Base-by-base conservation (phyloP, 1,140 invertebrate species). In the Bombus impatiens region DNA sequence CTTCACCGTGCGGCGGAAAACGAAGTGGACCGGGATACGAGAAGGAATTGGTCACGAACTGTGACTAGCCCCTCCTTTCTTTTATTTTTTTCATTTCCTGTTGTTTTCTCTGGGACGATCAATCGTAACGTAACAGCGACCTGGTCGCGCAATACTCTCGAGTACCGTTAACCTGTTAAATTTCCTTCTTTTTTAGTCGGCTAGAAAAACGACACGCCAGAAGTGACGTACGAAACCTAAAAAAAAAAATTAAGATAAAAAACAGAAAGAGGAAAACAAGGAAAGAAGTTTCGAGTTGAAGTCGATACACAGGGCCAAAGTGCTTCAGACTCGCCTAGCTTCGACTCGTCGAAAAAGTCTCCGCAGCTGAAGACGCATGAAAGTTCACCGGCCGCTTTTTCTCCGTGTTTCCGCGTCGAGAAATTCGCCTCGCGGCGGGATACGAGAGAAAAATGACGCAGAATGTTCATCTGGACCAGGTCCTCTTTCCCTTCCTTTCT, bases 341-440 rank as follows among this genome's bases (percentile, higher is more conserved):
- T 62, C 59, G 59, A 71, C n/a, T 37, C 57, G 12, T 82, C 62
- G 70, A 47, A 87, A 86, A 89, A 86, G 77, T 78, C 57, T 42
- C 9, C 70, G 35, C 13, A n/a, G 65, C 37, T 57, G 70, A 77
- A 62, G 47, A 78, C n/a, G 67, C 59, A 15, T 74, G 68, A 87
- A 89, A 89, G 70, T 89, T 86, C 79, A 80, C 65, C 47, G 32
- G 68, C 40, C 35, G 78, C 71, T 76, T 82, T 79, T 47, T 89
- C 84, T 35, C 37, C 44, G 37, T 53, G 35, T 77, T 74, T 37
- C n/a, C 47, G 25, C 42, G 47, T n/a, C 22, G 57, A 2, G 59
- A 70, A 84, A 88, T 88, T 80, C 47, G 59, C 79, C 82, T 70
- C 74, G 67, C 44, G 40, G 76, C 68, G 8, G 82, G 68, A 78